phyloP scores from a whole-genome alignment of 1,140 invertebrate genomes.

The Uloborus diversus region DNA sequence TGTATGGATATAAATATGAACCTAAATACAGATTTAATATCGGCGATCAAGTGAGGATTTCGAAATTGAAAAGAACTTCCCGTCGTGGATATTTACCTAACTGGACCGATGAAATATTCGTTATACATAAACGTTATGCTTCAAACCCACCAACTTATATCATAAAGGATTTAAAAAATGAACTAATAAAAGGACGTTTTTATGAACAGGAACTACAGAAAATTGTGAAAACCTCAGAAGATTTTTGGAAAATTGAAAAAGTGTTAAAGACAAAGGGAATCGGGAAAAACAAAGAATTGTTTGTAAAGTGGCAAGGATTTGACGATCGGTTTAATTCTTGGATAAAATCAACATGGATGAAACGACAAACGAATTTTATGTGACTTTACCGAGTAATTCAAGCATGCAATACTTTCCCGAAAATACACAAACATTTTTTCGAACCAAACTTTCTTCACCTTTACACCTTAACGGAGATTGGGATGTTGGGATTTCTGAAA shows the following conservation, averaged over 20 bases:
- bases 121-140: not conserved
- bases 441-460: conserved; percentile 11
- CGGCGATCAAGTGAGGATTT: conserved; percentile 59
- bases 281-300: conserved; percentile 13
- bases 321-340: conserved; percentile 13
- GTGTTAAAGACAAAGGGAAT: not conserved
- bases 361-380: conserved; percentile 7
- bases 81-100: conserved; percentile 36
- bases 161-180: conserved; percentile 17
- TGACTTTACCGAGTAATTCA: not conserved
- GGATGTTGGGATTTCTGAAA: conserved; percentile 20
- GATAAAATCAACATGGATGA: conserved; percentile 10
- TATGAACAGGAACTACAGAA: conserved; percentile 44
- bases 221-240: not conserved
- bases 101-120: conserved; percentile 49
- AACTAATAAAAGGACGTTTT: conserved; percentile 34
- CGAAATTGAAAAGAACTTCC: conserved; percentile 29
- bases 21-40: conserved; percentile 56
- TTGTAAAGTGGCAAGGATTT: conserved; percentile 43
- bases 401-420: not conserved
- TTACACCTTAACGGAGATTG: not conserved
- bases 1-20: not conserved
- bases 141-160: conserved; percentile 13
- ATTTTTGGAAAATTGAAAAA: conserved; percentile 16
- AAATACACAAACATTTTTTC: not conserved